Percentiles rank a stretch among this genome's conserved stretches.
phyloP scores from a whole-genome alignment of 1,140 invertebrate genomes.

The Tenebrio molitor region DNA sequence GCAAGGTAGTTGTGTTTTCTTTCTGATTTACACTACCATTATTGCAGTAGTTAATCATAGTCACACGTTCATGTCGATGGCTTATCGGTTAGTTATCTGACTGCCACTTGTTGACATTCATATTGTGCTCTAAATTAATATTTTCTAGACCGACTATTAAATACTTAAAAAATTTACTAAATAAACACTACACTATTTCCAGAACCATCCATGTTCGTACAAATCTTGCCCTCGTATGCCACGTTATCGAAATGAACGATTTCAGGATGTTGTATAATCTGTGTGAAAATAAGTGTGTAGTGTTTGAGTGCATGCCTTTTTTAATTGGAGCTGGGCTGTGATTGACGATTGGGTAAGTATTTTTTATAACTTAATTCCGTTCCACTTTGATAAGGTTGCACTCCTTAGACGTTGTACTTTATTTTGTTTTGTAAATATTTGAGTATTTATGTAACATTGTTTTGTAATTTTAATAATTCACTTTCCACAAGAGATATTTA shows the following conservation, averaged over 20 bases:
- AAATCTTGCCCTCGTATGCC: constrained; percentile 30
- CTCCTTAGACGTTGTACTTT: constrained; percentile 34
- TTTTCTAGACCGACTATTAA: constrained; percentile 14
- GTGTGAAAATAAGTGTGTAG: constrained; percentile 9
- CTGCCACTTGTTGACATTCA: constrained; percentile 12
- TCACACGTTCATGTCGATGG: constrained; percentile 18
- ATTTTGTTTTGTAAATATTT: constrained; percentile 40
- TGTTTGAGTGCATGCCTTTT: constrained; percentile 16
- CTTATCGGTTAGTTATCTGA: constrained; percentile 28
- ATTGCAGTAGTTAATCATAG: constrained; percentile 12
- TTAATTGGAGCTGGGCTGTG: constrained; percentile 30
- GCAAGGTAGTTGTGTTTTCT: constrained; percentile 38
- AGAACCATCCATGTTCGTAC: neutral
- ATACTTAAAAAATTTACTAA: too few species aligned
- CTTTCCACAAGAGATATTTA: constrained; percentile 43
- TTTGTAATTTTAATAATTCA: constrained; percentile 38
- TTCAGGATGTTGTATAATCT: neutral
- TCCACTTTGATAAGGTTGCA: constrained; percentile 44
- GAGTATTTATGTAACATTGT: constrained; percentile 36
- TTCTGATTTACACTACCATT: constrained; percentile 18
- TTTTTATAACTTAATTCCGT: constrained; percentile 46
- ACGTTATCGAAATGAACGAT: neutral
- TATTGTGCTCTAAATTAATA: constrained; percentile 15
- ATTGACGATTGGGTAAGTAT: constrained; percentile 44
- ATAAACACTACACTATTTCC: constrained; percentile 7